These are phyloP conservation scores for Coptodon bakossiorum DNA, from an alignment of 2,113 vertebrate genomes.

Conservation along the genomic window DNA sequence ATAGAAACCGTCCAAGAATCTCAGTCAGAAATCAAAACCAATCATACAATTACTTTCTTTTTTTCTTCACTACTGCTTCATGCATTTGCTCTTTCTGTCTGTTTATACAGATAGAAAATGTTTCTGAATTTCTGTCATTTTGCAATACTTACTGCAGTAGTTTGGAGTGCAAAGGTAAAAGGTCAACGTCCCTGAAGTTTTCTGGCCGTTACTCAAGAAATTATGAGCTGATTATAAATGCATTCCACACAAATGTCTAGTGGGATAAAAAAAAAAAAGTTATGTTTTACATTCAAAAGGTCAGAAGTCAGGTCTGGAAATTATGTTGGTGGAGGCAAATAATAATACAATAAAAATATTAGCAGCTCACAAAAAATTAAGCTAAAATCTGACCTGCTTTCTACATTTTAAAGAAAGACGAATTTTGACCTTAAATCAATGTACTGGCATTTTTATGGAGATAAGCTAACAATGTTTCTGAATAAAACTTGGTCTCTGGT, in stretches of 20 bases:
- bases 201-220: background rate
- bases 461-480: background rate
- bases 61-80: background rate
- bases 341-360: background rate
- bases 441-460: background rate
- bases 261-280: background rate
- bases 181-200: background rate
- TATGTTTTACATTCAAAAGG: background rate
- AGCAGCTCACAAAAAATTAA: background rate
- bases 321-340: background rate
- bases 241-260: background rate
- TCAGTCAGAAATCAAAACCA: background rate
- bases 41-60: background rate
- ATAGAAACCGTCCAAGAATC: background rate
- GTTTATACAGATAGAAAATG: background rate
- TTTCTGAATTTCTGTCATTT: background rate
- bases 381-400: background rate
- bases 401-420: background rate
- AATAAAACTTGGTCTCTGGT: background rate
- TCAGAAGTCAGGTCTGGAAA: background rate
- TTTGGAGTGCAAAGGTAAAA: background rate
- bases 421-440: background rate
- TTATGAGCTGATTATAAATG: background rate
- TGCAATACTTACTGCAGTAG: background rate
- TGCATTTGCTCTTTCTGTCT: background rate